Evolutionary conservation across 2,797 vertebrate genomes (phyloP).

Genomic region (Tamandua tetradactyla): DNA sequence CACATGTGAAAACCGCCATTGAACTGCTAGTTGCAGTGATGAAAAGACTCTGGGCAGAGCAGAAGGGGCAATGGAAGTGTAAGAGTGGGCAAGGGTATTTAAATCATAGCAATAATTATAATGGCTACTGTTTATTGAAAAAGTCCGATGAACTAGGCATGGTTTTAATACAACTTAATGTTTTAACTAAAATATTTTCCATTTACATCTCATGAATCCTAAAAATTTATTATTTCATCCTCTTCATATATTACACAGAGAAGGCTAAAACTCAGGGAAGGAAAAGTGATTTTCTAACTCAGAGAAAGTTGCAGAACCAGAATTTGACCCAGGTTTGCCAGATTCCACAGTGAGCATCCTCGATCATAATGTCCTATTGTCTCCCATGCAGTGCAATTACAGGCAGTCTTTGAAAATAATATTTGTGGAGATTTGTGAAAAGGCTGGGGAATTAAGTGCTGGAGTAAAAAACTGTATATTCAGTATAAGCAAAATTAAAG

Average conservation of each 20-base stretch:
- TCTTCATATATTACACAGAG: neutral
- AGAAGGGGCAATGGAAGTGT: neutral
- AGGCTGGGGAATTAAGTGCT: neutral
- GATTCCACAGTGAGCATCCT: neutral
- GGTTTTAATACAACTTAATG: neutral
- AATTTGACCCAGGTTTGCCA: neutral
- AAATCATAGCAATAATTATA: neutral
- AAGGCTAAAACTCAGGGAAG: neutral
- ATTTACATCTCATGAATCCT: neutral
- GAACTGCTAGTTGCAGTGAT: neutral
- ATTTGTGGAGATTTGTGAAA: neutral
- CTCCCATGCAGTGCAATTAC: neutral
- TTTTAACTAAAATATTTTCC: neutral
- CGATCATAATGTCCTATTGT: neutral
- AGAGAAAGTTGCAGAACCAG: neutral
- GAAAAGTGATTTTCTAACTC: neutral
- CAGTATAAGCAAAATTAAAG: neutral
- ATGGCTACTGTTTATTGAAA: neutral
- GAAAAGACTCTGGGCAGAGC: neutral
- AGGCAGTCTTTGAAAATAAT: too few species aligned
- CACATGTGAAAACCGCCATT: neutral
- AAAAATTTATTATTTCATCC: neutral
- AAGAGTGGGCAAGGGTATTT: neutral
- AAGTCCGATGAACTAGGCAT: neutral
- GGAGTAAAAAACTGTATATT: neutral